Evolutionary conservation across 2,797 vertebrate genomes (phyloP), one percentile per base, ranked within the genome.

Genomic region (Hybognathus amarus): DNA sequence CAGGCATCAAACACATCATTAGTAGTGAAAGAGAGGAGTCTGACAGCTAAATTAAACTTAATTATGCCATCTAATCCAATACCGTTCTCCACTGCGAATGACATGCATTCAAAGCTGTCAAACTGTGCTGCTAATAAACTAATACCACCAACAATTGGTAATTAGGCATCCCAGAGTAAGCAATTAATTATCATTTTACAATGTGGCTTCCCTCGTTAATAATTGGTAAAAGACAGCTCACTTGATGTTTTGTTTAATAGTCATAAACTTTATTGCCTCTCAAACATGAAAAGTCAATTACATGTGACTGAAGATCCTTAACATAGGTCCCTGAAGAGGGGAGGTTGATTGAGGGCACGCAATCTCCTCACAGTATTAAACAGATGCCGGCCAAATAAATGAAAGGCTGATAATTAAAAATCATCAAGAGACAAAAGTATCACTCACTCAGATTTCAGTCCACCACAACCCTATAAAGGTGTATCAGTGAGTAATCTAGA

Each of bases 201-300:
- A 89, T 86, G 85, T 86, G 85, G 87, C 89, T 91, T 90, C 87
- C 89, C 91, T 80, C 67, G 77, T 90, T 93, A 93, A 93, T 94
- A 94, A 91, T 92, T 92, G 90, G 89, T 90, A 90, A 91, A 89
- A 93, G 90, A 89, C 87, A 90, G 85, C 87, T 89, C 76, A 80
- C 90, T 92, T 91, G 90, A 93, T 95, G 90, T 92, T 94, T 92
- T 91, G 92, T 94, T 93, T 93, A 94, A 94, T 93, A 93, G 91
- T 93, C 91, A 93, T 94, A 95, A 94, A 94, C 91, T 91, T 92
- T 94, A 95, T 92, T 91, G 90, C 91, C 91, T 92, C 91, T 92
- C 90, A 87, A 93, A 94, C 90, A 91, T 76, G 74, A 94, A 92
- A 91, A 94, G 93, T 94, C 94, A 94, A 95, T 95, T 94, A 94